Base-by-base conservation (phyloP, 2,113 vertebrate species). In the Protomyctophum bolini region DNA sequence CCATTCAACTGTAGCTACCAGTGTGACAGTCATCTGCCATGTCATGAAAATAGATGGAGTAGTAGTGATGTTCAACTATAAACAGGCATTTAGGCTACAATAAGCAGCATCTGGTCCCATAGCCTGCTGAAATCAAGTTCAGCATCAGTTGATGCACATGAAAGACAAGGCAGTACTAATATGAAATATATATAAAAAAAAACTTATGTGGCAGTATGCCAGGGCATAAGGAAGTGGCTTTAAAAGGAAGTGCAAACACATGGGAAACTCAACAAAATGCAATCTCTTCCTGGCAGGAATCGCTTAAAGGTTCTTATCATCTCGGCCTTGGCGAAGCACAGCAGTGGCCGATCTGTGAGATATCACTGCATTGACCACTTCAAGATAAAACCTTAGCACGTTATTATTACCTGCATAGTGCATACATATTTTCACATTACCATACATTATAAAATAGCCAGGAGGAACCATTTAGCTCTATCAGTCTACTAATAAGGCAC, bases 41-140 rank as follows among this genome's bases (percentile, higher is more conserved):
- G 33, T 41, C 33, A 41, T 41, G 80, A 88, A 89, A 88, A 79
- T 82, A 77, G 83, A 87, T 75, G 73, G 76, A 84, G 79, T 79
- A 75, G 74, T 76, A 78, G 85, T 88, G 88, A 86, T 85, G 88
- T 89, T 83, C 86, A 90, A 91, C 90, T 87, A 91, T 81, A 83
- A 88, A 82, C 55, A 87, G 78, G 87, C 81, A 87, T 88, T 83
- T 89, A 21, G 21, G 21, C 21, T 21, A 85, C 90, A 89, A 89
- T 90, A 89, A 90, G 88, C 86, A n/a, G n/a, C n/a, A n/a, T n/a
- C n/a, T n/a, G n/a, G n/a, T n/a, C n/a, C n/a, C n/a, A n/a, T n/a
- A n/a, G n/a, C n/a, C n/a, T n/a, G n/a, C n/a, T n/a, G n/a, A n/a
- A n/a, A n/a, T n/a, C n/a, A n/a, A n/a, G n/a, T n/a, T n/a, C n/a